Evolutionary conservation across 2,797 vertebrate genomes (phyloP), one percentile per base, ranked within the genome.

Genomic region (Anabas testudineus): DNA sequence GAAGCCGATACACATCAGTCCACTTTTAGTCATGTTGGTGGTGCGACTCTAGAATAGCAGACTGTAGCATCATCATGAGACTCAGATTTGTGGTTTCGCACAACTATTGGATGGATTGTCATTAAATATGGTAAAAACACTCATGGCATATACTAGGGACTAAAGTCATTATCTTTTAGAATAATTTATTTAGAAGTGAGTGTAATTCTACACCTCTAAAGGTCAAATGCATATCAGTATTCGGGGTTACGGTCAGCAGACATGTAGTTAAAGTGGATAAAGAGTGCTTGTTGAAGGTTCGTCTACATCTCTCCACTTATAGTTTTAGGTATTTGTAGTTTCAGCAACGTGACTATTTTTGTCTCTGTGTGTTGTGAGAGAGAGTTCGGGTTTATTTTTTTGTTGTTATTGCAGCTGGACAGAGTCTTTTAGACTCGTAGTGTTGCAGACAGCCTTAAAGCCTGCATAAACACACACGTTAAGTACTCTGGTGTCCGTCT

Each of bases 401-500:
- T 78, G 67, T 26, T 81, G 66, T 72, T 80, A 41, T 51, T 62
- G 66, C 75, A 85, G 84, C 87, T 90, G 84, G 68, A 67, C 7
- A 19, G 8, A n/a, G 28, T 19, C 18, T 55, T 83, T 54, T 30
- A 32, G 71, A 32, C 54, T 58, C 16, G 22, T 65, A 52, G 55
- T 43, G 13, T 71, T 21, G 43, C 52, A 54, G 46, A 10, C 32
- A 32, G 7, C 14, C 21, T 57, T 21, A 10, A 58, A 62, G 16
- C 56, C 62, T n/a, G 22, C 2, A 43, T 24, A 48, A 30, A 52
- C 46, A 42, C 32, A 16, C 19, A 48, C 28, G 3, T 15, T 32
- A 9, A 24, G 16, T 18, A 43, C n/a, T 18, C n/a, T 14, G 5
- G 28, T 67, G 67, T 54, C 2, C 2, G 18, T 34, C 24, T 10